These are phyloP conservation scores for Epizoanthus rinbou DNA, from an alignment of 92 coral and sea anemone species.

Conservation along the genomic window DNA sequence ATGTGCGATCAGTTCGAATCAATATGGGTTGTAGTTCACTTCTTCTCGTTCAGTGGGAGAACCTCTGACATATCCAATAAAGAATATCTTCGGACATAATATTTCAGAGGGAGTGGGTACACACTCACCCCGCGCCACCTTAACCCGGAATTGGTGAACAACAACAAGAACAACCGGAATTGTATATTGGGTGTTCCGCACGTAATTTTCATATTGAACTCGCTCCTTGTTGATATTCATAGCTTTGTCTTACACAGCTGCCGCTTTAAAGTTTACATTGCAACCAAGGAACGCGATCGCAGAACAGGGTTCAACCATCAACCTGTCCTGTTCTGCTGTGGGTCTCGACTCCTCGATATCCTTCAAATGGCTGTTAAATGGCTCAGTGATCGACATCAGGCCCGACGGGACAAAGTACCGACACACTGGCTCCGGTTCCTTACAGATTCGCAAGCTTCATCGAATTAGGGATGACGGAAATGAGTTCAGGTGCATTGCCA, in stretches of 20 bases:
- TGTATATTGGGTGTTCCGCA: too few species aligned
- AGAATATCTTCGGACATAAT: too few species aligned
- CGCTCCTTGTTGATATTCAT: too few species aligned
- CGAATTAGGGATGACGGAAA: conserved; percentile 46
- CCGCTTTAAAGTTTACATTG: conserved; percentile 16
- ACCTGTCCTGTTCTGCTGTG: conserved; percentile 50
- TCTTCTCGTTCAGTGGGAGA: too few species aligned
- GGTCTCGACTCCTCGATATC: conserved; percentile 23
- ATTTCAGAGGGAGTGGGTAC: too few species aligned
- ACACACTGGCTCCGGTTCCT: neutral
- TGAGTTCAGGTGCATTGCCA: conserved; percentile 61
- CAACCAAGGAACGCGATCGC: conserved; percentile 44
- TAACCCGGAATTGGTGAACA: too few species aligned
- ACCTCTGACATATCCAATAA: too few species aligned
- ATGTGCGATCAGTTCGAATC: too few species aligned
- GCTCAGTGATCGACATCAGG: conserved; percentile 10
- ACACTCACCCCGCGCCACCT: too few species aligned
- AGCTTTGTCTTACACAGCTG: neutral
- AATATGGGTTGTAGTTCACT: too few species aligned
- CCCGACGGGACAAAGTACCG: conserved; percentile 6
- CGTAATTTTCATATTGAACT: too few species aligned
- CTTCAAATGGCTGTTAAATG: conserved; percentile 63
- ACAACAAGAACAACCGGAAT: too few species aligned
- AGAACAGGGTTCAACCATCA: conserved; percentile 41
- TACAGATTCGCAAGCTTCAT: conserved; percentile 24